A percentile compares a stretch with the other conserved stretches of the same genome.
Conservation (phyloP, 2,888 invertebrate genomes). For the Adineta ricciae region DNA sequence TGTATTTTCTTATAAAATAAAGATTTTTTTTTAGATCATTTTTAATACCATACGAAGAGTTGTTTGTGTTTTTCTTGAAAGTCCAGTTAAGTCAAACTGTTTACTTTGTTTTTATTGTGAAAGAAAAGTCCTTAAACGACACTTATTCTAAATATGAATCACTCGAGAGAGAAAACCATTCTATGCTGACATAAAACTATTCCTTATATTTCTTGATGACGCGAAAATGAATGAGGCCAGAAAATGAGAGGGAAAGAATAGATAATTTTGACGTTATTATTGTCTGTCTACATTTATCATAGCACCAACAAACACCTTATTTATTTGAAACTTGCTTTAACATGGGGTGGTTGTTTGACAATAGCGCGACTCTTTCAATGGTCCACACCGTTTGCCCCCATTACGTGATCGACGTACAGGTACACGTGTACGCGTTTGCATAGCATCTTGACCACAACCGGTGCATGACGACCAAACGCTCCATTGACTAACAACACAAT, state of each 20-base stretch:
- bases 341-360: neutral
- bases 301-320: neutral
- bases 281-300: neutral
- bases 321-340: neutral
- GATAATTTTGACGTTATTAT: neutral
- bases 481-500: conserved; percentile 33
- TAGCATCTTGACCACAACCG: conserved; percentile 14
- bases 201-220: neutral
- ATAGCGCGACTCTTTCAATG: conserved; percentile 22
- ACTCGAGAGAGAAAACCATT: neutral
- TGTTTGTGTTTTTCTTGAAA: too few relatives aligned
- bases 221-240: neutral
- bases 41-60: neutral
- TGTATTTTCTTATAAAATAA: neutral
- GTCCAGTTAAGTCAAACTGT: too few relatives aligned
- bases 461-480: conserved; percentile 27
- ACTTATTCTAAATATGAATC: neutral
- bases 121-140: neutral
- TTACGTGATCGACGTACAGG: neutral
- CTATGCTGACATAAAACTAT: neutral
- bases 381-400: conserved; percentile 19
- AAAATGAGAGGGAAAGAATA: neutral
- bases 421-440: conserved; percentile 21
- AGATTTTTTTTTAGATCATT: neutral
- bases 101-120: too few relatives aligned